Conservation (phyloP, 2,113 vertebrate species). For the Ivindomyrus marchei region DNA sequence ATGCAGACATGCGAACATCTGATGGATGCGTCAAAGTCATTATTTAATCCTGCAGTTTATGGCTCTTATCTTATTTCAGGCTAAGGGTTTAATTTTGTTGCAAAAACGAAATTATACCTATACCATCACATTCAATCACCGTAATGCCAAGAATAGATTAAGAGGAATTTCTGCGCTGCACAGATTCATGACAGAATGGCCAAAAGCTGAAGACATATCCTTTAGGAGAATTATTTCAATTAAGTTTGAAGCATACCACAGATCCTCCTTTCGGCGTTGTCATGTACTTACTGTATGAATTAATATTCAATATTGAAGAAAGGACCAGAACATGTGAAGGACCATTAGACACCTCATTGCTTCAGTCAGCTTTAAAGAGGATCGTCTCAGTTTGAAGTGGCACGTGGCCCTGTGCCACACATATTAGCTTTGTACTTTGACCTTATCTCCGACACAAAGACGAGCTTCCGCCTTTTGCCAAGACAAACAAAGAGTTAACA, state of each 20-base stretch:
- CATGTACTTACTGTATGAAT: background rate
- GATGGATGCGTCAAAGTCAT: slow-evolving; percentile 70
- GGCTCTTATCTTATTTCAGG: background rate
- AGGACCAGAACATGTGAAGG: background rate
- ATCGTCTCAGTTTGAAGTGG: slow-evolving; percentile 25
- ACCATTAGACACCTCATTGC: background rate
- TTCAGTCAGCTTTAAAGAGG: background rate
- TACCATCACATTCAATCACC: background rate
- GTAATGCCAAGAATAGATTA: background rate
- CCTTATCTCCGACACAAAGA: slow-evolving; percentile 66
- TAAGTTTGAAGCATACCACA: background rate
- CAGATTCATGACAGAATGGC: background rate
- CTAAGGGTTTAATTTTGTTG: background rate
- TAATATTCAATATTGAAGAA: slow-evolving; percentile 10
- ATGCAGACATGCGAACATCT: slow-evolving; percentile 85
- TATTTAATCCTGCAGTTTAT: slow-evolving; percentile 52
- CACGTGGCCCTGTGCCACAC: slow-evolving; percentile 48
- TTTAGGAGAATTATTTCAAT: background rate
- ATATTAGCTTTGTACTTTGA: slow-evolving; percentile 56
- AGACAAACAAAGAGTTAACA: slow-evolving; percentile 90
- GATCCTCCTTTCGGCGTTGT: background rate
- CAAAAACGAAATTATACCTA: background rate
- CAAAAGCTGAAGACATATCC: background rate
- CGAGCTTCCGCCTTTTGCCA: slow-evolving; percentile 58
- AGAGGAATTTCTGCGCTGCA: background rate